Conservation (phyloP, 2,797 vertebrate genomes). For the Melanotaenia parkinsoni region DNA sequence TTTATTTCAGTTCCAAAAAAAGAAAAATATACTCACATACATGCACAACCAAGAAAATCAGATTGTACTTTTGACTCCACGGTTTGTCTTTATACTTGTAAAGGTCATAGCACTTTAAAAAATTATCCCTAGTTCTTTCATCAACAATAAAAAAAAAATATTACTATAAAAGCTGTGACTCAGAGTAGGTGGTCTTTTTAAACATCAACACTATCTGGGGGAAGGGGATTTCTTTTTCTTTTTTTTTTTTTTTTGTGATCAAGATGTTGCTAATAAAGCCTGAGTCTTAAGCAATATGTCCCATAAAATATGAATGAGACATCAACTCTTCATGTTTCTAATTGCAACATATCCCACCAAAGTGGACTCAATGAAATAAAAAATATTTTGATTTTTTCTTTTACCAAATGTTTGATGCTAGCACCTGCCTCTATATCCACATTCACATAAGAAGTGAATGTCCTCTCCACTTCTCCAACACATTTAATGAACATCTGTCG, state of each 20-base stretch:
- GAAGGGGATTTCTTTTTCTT: too few species aligned
- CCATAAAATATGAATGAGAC: background rate
- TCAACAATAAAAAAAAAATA: background rate
- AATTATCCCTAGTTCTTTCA: background rate
- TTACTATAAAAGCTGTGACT: too few species aligned
- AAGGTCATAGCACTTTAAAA: slow-evolving; percentile 1
- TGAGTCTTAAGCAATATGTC: background rate
- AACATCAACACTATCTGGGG: too few species aligned
- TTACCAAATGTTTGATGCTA: background rate
- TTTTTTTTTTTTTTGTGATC: background rate
- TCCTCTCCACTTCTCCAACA: background rate
- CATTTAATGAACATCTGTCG: background rate
- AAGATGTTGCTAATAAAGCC: background rate
- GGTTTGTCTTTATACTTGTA: slow-evolving; percentile 4
- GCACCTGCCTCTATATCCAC: too few species aligned
- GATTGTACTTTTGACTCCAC: background rate
- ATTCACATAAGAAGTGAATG: too few species aligned
- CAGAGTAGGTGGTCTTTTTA: too few species aligned
- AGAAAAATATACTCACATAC: background rate
- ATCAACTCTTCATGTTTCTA: background rate
- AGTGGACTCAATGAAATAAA: background rate
- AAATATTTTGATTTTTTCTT: background rate
- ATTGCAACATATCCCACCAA: background rate
- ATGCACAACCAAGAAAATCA: slow-evolving; percentile 4
- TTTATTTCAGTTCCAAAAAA: background rate